Percentiles rank a stretch among this genome's conserved stretches.
Conservation (phyloP, 2,888 invertebrate species). For the Drosophila yooni region DNA sequence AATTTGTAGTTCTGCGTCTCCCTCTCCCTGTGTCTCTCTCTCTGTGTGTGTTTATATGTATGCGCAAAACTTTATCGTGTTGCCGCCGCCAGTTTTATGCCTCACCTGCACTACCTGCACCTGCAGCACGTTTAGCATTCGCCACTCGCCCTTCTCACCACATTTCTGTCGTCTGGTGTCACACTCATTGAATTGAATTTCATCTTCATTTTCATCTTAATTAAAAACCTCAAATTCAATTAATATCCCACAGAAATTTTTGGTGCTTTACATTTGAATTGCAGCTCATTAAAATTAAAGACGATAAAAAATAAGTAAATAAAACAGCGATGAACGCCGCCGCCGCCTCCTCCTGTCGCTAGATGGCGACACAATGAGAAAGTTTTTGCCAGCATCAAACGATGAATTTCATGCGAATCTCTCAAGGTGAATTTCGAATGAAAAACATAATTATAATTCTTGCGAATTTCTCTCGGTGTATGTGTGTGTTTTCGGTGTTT, state of each 20-base stretch:
- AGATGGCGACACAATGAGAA: constrained; percentile 64
- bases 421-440: constrained; percentile 76
- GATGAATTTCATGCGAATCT: constrained; percentile 58
- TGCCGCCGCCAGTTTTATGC: constrained; percentile 14
- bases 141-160: not conserved
- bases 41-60: constrained; percentile 48
- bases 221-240: constrained; percentile 70
- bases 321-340: not conserved
- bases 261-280: constrained; percentile 56
- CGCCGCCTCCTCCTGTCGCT: constrained; percentile 1
- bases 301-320: constrained; percentile 37
- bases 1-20: constrained; percentile 82
- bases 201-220: constrained; percentile 50
- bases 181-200: constrained; percentile 48
- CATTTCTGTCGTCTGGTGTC: not conserved
- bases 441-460: constrained; percentile 80
- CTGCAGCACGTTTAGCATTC: not conserved
- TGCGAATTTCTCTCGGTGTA: constrained; percentile 58
- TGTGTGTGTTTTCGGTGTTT: constrained; percentile 1
- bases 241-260: constrained; percentile 47
- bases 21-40: not conserved
- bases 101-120: constrained; percentile 30
- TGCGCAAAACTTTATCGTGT: constrained; percentile 82
- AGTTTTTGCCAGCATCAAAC: constrained; percentile 45
- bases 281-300: constrained; percentile 75